phyloP scores from a whole-genome alignment of 1,140 invertebrate genomes.

The Belonocnema kinseyi region DNA sequence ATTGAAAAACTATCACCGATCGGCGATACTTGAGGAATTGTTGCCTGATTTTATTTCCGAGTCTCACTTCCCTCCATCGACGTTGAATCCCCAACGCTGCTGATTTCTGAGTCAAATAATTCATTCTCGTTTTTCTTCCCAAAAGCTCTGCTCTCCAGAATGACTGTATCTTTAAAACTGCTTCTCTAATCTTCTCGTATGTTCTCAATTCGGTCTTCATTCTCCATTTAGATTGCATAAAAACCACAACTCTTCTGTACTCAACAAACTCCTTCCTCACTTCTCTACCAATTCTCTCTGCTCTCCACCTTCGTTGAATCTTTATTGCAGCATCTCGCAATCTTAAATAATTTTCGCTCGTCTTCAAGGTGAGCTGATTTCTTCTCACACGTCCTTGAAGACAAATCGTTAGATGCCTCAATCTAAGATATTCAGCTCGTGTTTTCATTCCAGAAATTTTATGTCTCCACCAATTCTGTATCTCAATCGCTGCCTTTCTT shows the following conservation, averaged over 20 bases:
- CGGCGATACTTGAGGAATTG: not conserved
- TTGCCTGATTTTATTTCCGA: not conserved
- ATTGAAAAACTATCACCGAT: not conserved
- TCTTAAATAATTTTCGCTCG: conserved; percentile 14
- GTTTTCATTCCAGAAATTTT: not conserved
- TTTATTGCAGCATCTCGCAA: conserved; percentile 5
- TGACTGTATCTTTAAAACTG: conserved; percentile 56
- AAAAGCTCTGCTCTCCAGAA: conserved; percentile 51
- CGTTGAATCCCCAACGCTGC: not conserved
- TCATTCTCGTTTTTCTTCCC: not conserved
- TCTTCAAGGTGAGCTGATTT: not conserved
- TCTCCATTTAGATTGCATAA: conserved; percentile 49
- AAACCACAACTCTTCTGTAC: not conserved
- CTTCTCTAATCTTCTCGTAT: conserved; percentile 29
- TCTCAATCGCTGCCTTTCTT: conserved; percentile 35
- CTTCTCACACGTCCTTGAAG: not conserved
- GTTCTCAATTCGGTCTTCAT: not conserved
- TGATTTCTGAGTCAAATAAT: not conserved
- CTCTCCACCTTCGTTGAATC: conserved; percentile 47
- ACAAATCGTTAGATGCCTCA: conserved; percentile 4
- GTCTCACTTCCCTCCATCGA: not conserved
- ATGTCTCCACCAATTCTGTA: conserved; percentile 44
- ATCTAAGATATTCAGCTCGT: conserved; percentile 33
- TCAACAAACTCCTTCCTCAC: conserved; percentile 31
- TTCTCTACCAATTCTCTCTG: not conserved